Conservation (phyloP, 2,888 invertebrate species). For the Tetheella fluctuosa region DNA sequence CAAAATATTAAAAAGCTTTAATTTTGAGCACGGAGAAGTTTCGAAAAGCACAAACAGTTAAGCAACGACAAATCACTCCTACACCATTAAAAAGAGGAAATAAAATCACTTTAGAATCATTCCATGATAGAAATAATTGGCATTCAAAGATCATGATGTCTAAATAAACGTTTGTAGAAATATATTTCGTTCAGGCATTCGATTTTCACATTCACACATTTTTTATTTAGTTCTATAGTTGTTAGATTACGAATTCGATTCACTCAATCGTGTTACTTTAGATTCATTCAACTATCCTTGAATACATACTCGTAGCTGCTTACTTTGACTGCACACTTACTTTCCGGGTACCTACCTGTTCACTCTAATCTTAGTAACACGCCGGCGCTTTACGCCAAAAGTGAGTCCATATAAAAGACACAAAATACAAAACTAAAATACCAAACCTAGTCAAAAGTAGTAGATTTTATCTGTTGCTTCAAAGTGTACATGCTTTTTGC, state of each 20-base stretch:
- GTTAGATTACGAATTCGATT: background rate
- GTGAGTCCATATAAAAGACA: background rate
- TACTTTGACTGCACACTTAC: background rate
- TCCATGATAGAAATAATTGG: too few relatives aligned
- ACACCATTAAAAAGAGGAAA: constrained; percentile 13
- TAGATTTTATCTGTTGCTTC: constrained; percentile 73
- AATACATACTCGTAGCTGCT: background rate
- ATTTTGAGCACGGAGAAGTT: constrained; percentile 32
- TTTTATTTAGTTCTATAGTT: too few relatives aligned
- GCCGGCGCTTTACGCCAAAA: background rate
- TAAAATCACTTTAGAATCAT: background rate
- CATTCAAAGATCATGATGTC: background rate
- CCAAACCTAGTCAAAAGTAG: constrained; percentile 58
- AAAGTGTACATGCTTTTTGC: constrained; percentile 79
- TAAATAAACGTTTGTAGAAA: too few relatives aligned
- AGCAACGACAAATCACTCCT: constrained; percentile 24
- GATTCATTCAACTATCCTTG: background rate
- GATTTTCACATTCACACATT: too few relatives aligned
- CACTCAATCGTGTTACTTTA: background rate
- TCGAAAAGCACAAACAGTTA: constrained; percentile 36
- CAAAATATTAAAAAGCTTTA: constrained; percentile 18
- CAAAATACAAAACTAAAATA: constrained; percentile 6
- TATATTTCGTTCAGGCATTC: too few relatives aligned
- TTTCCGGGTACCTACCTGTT: background rate
- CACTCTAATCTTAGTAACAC: background rate